A percentile compares a stretch with the other conserved stretches of the same genome.
These are phyloP conservation scores for Alexandromys fortis DNA, from an alignment of 2,113 vertebrate genomes.

Conservation along the genomic window DNA sequence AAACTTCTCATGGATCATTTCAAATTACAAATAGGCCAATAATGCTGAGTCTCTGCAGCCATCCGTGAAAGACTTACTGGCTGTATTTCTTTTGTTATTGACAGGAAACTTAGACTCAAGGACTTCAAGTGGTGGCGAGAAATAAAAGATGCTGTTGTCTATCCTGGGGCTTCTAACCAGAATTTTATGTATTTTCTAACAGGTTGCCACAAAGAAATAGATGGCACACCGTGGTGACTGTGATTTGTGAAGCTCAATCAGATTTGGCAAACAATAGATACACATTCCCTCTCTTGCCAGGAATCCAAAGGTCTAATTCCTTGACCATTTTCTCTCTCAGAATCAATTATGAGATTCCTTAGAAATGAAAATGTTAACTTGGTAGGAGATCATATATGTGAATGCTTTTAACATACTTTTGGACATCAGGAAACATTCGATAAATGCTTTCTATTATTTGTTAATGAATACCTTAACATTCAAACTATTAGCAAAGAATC, in stretches of 20 bases:
- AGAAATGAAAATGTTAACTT: slow-evolving; percentile 77
- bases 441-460: slow-evolving; percentile 73
- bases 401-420: slow-evolving; percentile 62
- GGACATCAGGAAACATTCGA: slow-evolving; percentile 62
- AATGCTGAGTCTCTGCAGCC: neutral
- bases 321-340: slow-evolving; percentile 48
- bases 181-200: slow-evolving; percentile 28
- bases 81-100: neutral
- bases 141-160: neutral
- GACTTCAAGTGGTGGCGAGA: neutral
- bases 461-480: slow-evolving; percentile 74
- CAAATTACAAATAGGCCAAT: neutral
- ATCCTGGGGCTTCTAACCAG: neutral
- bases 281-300: neutral
- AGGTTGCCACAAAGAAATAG: neutral
- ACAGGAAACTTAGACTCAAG: neutral
- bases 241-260: neutral
- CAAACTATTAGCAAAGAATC: slow-evolving; percentile 51
- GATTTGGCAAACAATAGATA: slow-evolving; percentile 40
- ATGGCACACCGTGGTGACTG: neutral
- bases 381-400: slow-evolving; percentile 64
- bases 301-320: neutral
- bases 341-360: slow-evolving; percentile 64
- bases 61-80: neutral
- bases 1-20: neutral